Evolutionary conservation across 2,113 vertebrate species (phyloP).

Genomic region (Siniperca knerii): DNA sequence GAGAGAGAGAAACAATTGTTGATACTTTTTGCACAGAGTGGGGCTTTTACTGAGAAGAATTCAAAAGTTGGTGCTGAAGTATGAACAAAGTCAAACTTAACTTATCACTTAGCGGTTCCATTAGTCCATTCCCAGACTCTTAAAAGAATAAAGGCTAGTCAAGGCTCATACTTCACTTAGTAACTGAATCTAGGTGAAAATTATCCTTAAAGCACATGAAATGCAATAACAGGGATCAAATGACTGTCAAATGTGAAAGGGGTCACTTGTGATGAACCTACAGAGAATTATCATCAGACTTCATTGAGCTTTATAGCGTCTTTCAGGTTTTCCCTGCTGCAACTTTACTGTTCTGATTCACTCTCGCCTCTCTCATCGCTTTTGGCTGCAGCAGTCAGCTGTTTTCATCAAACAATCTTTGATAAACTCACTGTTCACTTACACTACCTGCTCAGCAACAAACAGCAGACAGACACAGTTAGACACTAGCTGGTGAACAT

Average conservation of each 20-base stretch:
- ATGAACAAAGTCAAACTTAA: not conserved
- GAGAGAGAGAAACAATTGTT: not conserved
- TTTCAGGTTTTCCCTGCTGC: not conserved
- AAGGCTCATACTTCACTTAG: not conserved
- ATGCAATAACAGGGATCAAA: too few relatives aligned
- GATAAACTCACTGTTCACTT: not conserved
- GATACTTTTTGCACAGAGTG: not conserved
- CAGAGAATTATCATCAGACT: not conserved
- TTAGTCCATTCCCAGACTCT: not conserved
- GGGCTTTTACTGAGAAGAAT: not conserved
- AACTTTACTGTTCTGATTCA: not conserved
- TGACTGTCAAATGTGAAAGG: not conserved
- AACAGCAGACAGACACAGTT: not conserved
- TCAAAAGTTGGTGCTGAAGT: slow-evolving; percentile 1
- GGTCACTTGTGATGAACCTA: not conserved
- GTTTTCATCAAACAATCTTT: not conserved
- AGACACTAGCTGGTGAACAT: too few relatives aligned
- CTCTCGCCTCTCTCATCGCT: not conserved
- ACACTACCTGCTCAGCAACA: not conserved
- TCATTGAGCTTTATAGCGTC: not conserved
- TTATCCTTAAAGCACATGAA: not conserved
- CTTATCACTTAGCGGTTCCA: not conserved
- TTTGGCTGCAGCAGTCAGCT: not conserved
- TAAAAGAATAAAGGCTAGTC: slow-evolving; percentile 7
- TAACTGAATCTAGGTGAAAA: not conserved